These are phyloP conservation scores for Drosophila watanabei DNA, from an alignment of 1,140 invertebrate genomes.

Conservation along the genomic window DNA sequence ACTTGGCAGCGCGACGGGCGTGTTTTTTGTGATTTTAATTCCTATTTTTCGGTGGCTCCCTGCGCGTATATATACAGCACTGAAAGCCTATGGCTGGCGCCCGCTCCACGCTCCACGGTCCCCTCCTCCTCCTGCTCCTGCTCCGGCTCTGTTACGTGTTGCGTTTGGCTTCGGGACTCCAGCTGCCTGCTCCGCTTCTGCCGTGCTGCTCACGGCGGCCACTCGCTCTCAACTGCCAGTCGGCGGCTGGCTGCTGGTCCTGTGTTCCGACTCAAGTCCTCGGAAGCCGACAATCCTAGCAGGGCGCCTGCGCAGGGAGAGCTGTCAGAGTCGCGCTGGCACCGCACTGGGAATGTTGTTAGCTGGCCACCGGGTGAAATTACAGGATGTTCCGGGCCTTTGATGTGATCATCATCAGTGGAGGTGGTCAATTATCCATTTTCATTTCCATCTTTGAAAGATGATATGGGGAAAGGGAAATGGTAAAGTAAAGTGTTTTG, in stretches of 20 bases:
- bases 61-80: conserved; percentile 55
- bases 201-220: conserved; percentile 63
- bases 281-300: conserved; percentile 35
- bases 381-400: conserved; percentile 21
- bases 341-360: conserved; percentile 1
- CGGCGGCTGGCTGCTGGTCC: conserved; percentile 12
- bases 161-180: conserved; percentile 32
- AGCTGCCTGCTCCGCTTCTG: conserved; percentile 41
- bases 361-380: conserved; percentile 28
- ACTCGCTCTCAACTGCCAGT: conserved; percentile 73
- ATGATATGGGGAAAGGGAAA: neutral
- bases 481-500: neutral
- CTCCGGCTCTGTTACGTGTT: conserved; percentile 57
- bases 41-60: conserved; percentile 32
- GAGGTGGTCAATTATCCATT: neutral
- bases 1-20: conserved; percentile 30
- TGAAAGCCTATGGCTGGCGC: conserved; percentile 46
- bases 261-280: conserved; percentile 11
- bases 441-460: neutral
- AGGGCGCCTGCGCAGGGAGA: conserved; percentile 56
- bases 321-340: neutral
- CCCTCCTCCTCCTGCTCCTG: conserved; percentile 16
- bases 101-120: conserved; percentile 22
- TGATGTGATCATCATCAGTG: conserved; percentile 16
- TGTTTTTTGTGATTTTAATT: conserved; percentile 8